These are phyloP conservation scores for Anthopleura xanthogrammica DNA, from an alignment of 92 coral and sea anemone genomes.

Conservation along the genomic window DNA sequence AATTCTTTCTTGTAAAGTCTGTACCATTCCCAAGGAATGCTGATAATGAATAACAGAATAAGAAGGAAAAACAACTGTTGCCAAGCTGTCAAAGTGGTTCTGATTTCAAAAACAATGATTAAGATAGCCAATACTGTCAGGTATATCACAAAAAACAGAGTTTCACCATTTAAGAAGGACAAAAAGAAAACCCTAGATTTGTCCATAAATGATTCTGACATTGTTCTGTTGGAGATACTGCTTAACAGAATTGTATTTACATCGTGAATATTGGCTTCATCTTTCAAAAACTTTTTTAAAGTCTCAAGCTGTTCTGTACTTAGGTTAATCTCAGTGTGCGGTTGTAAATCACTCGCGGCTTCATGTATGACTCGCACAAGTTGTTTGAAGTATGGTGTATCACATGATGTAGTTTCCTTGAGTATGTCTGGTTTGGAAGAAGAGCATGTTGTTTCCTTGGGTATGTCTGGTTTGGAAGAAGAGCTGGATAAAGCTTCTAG, in stretches of 20 bases:
- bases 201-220: slow-evolving; percentile 5
- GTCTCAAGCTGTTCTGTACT: slow-evolving; percentile 29
- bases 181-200: slow-evolving; percentile 19
- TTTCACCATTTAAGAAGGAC: slow-evolving; percentile 44
- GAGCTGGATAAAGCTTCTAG: background rate
- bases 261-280: slow-evolving; percentile 68
- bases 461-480: background rate
- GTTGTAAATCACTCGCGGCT: slow-evolving; percentile 42
- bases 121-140: slow-evolving; percentile 23
- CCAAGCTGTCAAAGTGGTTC: slow-evolving; percentile 56
- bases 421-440: background rate
- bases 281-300: slow-evolving; percentile 55
- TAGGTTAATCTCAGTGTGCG: slow-evolving; percentile 2
- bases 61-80: slow-evolving; percentile 64
- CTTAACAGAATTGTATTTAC: slow-evolving; percentile 53
- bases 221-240: slow-evolving; percentile 26
- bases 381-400: slow-evolving; percentile 80
- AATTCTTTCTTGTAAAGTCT: slow-evolving; percentile 78
- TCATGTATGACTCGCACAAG: slow-evolving; percentile 56
- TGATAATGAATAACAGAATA: slow-evolving; percentile 53
- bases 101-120: slow-evolving; percentile 57
- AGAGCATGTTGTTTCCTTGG: background rate
- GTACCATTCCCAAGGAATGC: slow-evolving; percentile 98
- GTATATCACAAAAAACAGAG: slow-evolving; percentile 31
- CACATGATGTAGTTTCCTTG: slow-evolving; percentile 34